Percentiles rank a stretch among this genome's conserved stretches.
phyloP scores from a whole-genome alignment of 2,888 invertebrate genomes.

The Brenthis daphne region DNA sequence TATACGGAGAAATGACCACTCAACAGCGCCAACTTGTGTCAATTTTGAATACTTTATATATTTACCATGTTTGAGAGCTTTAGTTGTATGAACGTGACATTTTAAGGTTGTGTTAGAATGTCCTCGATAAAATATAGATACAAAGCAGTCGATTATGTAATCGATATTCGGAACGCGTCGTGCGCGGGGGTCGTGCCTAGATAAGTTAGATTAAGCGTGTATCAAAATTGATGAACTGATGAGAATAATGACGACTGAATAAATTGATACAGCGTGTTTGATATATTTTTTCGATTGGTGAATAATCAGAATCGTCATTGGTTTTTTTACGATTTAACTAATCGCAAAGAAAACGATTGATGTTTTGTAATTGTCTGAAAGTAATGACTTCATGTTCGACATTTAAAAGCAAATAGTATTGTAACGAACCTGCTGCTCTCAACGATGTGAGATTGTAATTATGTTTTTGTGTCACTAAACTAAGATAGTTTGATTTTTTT shows the following conservation, averaged over 20 bases:
- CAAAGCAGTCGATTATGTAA: not conserved
- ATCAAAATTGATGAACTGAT: constrained; percentile 25
- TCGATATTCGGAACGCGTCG: not conserved
- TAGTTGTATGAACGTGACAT: constrained; percentile 6
- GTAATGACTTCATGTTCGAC: no score
- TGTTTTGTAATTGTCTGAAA: no score
- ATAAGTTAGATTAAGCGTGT: constrained; percentile 26
- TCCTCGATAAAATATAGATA: constrained; percentile 12
- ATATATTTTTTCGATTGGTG: not conserved
- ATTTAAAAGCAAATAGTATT: no score
- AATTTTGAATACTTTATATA: not conserved
- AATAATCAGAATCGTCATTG: not conserved
- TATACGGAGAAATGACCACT: no score
- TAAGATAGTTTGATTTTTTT: constrained; percentile 2
- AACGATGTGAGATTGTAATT: no score
- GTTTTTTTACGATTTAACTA: no score
- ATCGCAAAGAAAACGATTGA: no score
- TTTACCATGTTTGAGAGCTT: constrained; percentile 4
- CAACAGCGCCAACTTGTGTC: no score
- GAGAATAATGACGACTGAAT: constrained; percentile 12
- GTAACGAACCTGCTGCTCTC: no score
- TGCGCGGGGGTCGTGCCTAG: constrained; percentile 15
- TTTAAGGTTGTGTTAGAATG: constrained; percentile 24
- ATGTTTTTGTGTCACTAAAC: constrained; percentile 3
- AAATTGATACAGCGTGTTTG: constrained; percentile 12